Percentiles rank a stretch among this genome's conserved stretches.
Conservation (phyloP, 2,113 vertebrate species). For the Calidris pygmaea region DNA sequence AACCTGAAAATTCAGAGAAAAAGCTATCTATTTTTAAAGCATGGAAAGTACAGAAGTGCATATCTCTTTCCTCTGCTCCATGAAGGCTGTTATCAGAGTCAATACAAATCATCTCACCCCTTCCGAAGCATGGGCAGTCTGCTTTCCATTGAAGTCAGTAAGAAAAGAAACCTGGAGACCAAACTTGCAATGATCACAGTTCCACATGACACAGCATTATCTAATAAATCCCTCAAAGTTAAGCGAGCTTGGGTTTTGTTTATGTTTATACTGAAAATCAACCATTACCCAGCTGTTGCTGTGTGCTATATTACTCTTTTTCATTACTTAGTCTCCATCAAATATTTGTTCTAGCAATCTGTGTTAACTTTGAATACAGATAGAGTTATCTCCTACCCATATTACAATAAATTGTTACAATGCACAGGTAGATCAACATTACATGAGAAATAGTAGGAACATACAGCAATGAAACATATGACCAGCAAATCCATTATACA, state of each 20-base stretch:
- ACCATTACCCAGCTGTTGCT: neutral
- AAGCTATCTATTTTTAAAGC: neutral
- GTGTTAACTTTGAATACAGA: neutral
- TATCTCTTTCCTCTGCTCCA: neutral
- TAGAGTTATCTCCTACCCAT: neutral
- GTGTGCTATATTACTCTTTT: neutral
- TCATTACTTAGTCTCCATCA: neutral
- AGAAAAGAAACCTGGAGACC: neutral
- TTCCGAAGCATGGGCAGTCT: neutral
- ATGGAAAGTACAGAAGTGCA: neutral
- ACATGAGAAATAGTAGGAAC: neutral
- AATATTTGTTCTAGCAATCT: neutral
- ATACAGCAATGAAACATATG: neutral
- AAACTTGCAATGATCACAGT: neutral
- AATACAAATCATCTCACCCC: neutral
- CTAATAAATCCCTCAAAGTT: neutral
- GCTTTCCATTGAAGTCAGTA: neutral
- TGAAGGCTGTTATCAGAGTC: neutral
- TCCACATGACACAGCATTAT: neutral
- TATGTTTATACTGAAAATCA: neutral
- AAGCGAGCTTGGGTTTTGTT: accelerated
- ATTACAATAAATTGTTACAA: neutral
- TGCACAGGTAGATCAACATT: neutral
- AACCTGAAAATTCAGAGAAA: neutral
- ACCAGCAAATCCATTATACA: neutral